Evolutionary conservation across 1,140 invertebrate genomes (phyloP).

Genomic region (Penaeus indicus): DNA sequence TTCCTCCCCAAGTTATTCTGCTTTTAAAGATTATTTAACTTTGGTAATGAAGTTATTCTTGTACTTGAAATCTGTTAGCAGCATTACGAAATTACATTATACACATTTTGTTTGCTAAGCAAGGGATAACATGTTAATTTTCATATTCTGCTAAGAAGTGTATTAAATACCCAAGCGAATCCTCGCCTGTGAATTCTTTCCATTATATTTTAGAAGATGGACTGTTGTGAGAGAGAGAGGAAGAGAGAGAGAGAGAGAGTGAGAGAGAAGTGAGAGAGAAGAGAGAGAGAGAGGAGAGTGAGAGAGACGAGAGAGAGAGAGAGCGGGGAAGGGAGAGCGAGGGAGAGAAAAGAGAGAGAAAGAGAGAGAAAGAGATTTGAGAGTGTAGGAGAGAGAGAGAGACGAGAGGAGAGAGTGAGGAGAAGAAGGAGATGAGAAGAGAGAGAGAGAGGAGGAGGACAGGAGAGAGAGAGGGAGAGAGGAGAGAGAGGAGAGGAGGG

Average conservation of each 20-base stretch:
- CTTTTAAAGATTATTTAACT: too few species aligned
- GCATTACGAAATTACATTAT: too few species aligned
- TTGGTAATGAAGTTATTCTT: too few species aligned
- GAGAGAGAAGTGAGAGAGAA: neutral
- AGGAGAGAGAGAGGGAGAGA: neutral
- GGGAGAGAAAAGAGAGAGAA: neutral
- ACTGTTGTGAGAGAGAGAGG: neutral
- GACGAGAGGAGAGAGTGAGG: neutral
- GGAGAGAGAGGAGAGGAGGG: neutral
- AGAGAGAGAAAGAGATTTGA: neutral
- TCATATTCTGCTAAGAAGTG: too few species aligned
- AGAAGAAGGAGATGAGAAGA: slow-evolving; percentile 5
- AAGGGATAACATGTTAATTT: too few species aligned
- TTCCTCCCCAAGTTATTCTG: too few species aligned
- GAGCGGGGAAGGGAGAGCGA: neutral
- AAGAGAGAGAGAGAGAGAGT: neutral
- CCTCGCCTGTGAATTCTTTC: too few species aligned
- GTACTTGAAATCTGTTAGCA: too few species aligned
- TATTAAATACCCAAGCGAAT: too few species aligned
- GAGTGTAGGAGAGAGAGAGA: neutral
- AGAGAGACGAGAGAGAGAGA: neutral
- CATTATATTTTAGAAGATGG: too few species aligned
- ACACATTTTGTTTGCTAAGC: too few species aligned
- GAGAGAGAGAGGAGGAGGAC: slow-evolving; percentile 34
- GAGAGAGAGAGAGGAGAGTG: neutral